These are phyloP conservation scores for Hermodice carunculata DNA, from an alignment of 2,888 invertebrate genomes.

Conservation along the genomic window DNA sequence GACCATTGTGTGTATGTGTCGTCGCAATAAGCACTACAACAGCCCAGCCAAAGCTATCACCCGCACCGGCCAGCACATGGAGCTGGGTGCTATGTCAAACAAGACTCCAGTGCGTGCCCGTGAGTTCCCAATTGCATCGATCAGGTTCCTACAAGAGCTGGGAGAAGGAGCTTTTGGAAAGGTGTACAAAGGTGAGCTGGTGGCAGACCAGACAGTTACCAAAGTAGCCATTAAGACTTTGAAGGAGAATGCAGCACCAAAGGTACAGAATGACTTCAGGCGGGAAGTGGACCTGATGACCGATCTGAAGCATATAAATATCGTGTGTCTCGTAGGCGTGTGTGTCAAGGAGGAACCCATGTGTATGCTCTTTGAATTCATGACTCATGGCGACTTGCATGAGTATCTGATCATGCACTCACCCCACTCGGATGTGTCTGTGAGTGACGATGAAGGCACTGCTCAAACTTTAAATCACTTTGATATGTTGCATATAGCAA, in stretches of 20 bases:
- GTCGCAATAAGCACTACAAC: constrained; percentile 37
- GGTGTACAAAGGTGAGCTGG: constrained; percentile 94
- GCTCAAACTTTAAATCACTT: constrained; percentile 61
- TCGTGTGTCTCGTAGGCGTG: constrained; percentile 94
- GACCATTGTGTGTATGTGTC: constrained; percentile 64
- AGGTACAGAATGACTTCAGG: constrained; percentile 92
- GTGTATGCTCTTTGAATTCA: constrained; percentile 98
- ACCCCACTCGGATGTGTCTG: constrained; percentile 76
- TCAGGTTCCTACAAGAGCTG: constrained; percentile 63
- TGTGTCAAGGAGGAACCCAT: constrained; percentile 89
- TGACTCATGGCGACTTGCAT: constrained; percentile 94
- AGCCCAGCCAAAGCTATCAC: constrained; percentile 26
- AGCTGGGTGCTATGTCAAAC: constrained; percentile 83
- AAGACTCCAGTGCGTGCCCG: constrained; percentile 73
- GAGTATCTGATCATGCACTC: constrained; percentile 94
- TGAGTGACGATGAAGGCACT: constrained; percentile 77
- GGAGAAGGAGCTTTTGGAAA: constrained; percentile 89
- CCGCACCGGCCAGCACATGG: constrained; percentile 74
- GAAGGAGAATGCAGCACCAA: constrained; percentile 91
- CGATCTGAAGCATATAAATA: constrained; percentile 94
- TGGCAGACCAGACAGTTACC: constrained; percentile 81
- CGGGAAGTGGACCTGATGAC: constrained; percentile 95
- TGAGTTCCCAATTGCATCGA: constrained; percentile 87
- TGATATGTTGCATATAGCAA: constrained; percentile 90
- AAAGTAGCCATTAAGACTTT: constrained; percentile 96